Conservation (phyloP, 2,797 vertebrate species). For the Saxicola maurus region DNA sequence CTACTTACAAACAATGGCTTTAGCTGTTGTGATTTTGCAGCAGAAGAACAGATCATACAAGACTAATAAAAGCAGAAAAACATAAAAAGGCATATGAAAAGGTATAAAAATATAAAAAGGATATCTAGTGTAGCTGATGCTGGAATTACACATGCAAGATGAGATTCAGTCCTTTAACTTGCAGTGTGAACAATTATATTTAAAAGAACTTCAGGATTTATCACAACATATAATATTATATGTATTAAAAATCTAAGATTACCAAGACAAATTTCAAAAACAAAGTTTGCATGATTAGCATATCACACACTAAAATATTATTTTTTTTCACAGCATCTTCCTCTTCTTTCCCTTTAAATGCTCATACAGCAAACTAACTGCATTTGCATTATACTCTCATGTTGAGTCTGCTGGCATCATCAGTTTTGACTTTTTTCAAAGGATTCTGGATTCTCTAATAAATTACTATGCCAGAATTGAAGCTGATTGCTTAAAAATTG, state of each 20-base stretch:
- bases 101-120: not conserved
- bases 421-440: slow-evolving; percentile 36
- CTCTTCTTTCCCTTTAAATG: not conserved
- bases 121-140: not conserved
- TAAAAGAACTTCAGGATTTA: not conserved
- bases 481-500: slow-evolving; percentile 44
- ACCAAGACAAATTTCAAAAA: not conserved
- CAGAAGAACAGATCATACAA: not conserved
- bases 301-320: not conserved
- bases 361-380: not conserved
- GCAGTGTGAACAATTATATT: not conserved
- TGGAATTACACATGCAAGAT: not conserved
- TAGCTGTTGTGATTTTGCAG: not conserved
- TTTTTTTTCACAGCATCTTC: not conserved
- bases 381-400: not conserved
- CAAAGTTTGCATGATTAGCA: not conserved
- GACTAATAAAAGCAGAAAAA: not conserved
- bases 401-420: slow-evolving; percentile 3
- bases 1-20: not conserved
- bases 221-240: not conserved
- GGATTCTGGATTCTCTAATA: slow-evolving; percentile 30
- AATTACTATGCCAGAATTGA: slow-evolving; percentile 36
- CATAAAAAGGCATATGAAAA: not conserved
- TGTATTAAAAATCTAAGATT: not conserved
- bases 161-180: not conserved